Base-by-base conservation (phyloP, 2,888 invertebrate genomes). In the Ectropis crepuscularia region DNA sequence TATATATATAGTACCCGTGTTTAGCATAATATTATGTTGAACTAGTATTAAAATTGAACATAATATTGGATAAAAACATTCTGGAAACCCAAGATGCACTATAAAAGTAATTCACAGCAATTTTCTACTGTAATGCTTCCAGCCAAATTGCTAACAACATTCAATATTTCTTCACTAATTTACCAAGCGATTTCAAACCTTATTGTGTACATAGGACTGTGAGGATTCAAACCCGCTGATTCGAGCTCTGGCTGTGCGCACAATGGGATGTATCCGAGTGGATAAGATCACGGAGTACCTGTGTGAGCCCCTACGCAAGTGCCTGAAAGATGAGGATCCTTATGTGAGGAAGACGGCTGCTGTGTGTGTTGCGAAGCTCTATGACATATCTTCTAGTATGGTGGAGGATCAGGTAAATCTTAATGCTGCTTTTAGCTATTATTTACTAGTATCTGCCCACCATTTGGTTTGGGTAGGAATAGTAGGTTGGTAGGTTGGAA, bases 251-350 rank as follows among this genome's bases (percentile, higher is more conserved):
- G 99, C 99, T 42, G 99, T 99, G 39, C 94, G 99, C 64, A 99
- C 99, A 12, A 99, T 99, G 99, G 99, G 99, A 58, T 99, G 99
- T 87, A 99, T 99, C 83, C 95, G 99, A 10, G 99, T 99, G 60
- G 99, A 99, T 93, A 99, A 99, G 94, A 99, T 99, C 80, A 99
- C 99, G 0, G 99, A 99, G 92, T 99, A 99, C 89, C 94, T 99
- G 47, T 99, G 99, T 87, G 99, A 99, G 84, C 99, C 99, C 0
- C 92, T 99, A 74, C 94, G 99, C 63, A 99, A 98, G 84, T 98
- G 98, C 82, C 92, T 98, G 69, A 97, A 97, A 88, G 99, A 99
- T 87, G 99, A 99, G 84, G 99, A 99, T 91, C 99, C 99, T 0
- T 99, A 99, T 91, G 99, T 99, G 7, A 95, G 99, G 74, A 99